Evolutionary conservation across 2,888 invertebrate genomes (phyloP).

Genomic region (Ecliptopera silaceata): DNA sequence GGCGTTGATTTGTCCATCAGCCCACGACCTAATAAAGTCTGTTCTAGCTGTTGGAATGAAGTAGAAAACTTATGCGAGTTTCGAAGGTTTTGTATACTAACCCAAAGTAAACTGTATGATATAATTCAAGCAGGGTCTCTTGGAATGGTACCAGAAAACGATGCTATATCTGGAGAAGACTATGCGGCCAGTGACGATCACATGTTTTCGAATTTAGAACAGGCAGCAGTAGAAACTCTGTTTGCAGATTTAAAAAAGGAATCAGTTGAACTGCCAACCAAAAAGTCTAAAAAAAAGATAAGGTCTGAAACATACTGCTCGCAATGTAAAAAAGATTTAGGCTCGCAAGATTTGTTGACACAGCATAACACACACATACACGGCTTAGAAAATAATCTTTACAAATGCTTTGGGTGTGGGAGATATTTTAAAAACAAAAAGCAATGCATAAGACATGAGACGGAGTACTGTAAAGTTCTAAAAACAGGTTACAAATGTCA

Average conservation of each 20-base stretch:
- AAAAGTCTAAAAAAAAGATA: constrained; percentile 41
- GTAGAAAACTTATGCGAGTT: constrained; percentile 61
- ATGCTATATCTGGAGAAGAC: no score
- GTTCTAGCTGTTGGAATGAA: constrained; percentile 54
- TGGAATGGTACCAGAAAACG: neutral
- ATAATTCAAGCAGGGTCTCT: constrained; percentile 39
- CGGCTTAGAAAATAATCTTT: constrained; percentile 54
- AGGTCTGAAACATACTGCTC: constrained; percentile 58
- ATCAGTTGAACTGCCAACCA: constrained; percentile 14
- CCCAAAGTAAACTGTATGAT: constrained; percentile 51
- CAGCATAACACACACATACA: constrained; percentile 59
- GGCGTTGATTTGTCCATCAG: constrained; percentile 51
- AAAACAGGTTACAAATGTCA: constrained; percentile 67
- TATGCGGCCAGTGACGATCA: constrained; percentile 4
- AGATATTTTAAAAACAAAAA: constrained; percentile 60
- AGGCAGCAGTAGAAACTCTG: constrained; percentile 12
- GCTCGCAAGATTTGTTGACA: constrained; percentile 42
- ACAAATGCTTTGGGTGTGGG: constrained; percentile 71
- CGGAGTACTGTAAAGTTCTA: constrained; percentile 61
- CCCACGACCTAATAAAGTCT: constrained; percentile 54
- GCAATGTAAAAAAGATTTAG: constrained; percentile 58
- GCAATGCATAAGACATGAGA: constrained; percentile 59
- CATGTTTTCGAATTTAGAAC: constrained; percentile 23
- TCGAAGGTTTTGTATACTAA: constrained; percentile 58
- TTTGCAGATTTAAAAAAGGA: constrained; percentile 22